A percentile compares a stretch with the other conserved stretches of the same genome.
Conservation (phyloP, 2,888 invertebrate species). For the Acleris emargana region DNA sequence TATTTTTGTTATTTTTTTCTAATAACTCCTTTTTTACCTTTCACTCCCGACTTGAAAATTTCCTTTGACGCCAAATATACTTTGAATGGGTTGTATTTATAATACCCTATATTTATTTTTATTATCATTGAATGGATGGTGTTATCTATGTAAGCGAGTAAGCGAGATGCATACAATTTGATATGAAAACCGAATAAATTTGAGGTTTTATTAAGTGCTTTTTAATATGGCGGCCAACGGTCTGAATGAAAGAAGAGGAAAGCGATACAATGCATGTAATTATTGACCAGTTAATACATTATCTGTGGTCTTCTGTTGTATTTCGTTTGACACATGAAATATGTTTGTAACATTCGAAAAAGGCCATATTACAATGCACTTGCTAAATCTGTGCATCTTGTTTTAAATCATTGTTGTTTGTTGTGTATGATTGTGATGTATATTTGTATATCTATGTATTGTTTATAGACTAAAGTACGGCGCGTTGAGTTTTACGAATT, state of each 20-base stretch:
- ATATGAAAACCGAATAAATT: background rate
- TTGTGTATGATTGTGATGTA: conserved; percentile 57
- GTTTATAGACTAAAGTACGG: conserved; percentile 50
- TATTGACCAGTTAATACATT: no score
- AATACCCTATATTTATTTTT: conserved; percentile 24
- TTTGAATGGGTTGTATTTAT: conserved; percentile 25
- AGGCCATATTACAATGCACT: background rate
- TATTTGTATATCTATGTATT: conserved; percentile 57
- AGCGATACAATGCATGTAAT: no score
- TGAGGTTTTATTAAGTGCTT: background rate
- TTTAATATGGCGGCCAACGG: background rate
- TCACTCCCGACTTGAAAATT: conserved; percentile 49
- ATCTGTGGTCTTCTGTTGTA: no score
- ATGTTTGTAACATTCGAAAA: background rate
- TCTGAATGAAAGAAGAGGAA: no score
- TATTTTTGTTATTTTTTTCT: conserved; percentile 63
- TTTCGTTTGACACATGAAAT: background rate
- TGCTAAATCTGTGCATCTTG: background rate
- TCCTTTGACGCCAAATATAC: conserved; percentile 42
- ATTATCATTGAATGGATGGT: conserved; percentile 17
- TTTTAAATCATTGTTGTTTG: conserved; percentile 54
- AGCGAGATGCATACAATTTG: conserved; percentile 6
- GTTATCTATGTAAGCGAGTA: conserved; percentile 4
- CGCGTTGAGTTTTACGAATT: conserved; percentile 66
- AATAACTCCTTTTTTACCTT: conserved; percentile 53